Conservation (phyloP, 2,797 vertebrate species). For the Anomalospiza imberbis region DNA sequence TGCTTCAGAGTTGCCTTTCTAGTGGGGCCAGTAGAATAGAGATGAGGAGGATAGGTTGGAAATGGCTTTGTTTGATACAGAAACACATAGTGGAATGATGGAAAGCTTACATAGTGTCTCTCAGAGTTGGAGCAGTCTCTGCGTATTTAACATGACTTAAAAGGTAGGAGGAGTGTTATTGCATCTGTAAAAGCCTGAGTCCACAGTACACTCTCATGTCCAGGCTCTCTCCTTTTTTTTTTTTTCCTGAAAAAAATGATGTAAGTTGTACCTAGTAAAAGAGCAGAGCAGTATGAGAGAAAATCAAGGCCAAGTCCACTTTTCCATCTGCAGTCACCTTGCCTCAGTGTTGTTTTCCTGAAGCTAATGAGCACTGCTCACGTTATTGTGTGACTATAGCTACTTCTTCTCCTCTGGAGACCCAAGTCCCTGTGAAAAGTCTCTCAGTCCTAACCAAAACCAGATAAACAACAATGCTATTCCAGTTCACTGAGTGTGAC, state of each 20-base stretch:
- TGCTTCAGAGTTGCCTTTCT: background rate
- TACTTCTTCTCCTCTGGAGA: background rate
- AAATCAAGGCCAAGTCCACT: background rate
- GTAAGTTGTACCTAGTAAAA: background rate
- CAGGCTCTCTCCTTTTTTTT: background rate
- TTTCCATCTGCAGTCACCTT: background rate
- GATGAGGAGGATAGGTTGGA: background rate
- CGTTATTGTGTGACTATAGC: background rate
- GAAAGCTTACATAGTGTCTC: background rate
- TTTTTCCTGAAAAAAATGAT: background rate
- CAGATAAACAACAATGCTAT: slow-evolving; percentile 44
- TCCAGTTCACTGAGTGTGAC: slow-evolving; percentile 51
- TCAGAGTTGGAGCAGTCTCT: background rate
- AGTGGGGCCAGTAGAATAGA: background rate
- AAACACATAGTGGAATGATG: background rate
- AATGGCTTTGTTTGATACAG: background rate
- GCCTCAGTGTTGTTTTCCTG: background rate
- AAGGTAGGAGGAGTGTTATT: background rate
- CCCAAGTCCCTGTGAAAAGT: slow-evolving; percentile 22
- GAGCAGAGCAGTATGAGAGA: rapidly evolving
- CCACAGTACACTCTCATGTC: background rate
- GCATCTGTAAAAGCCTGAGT: background rate
- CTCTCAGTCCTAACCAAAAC: slow-evolving; percentile 34
- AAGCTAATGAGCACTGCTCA: background rate
- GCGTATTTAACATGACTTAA: background rate